Percentiles rank a stretch among this genome's conserved stretches.
These are phyloP conservation scores for Pomatostomus ruficeps DNA, from an alignment of 2,113 vertebrate genomes.

Conservation along the genomic window DNA sequence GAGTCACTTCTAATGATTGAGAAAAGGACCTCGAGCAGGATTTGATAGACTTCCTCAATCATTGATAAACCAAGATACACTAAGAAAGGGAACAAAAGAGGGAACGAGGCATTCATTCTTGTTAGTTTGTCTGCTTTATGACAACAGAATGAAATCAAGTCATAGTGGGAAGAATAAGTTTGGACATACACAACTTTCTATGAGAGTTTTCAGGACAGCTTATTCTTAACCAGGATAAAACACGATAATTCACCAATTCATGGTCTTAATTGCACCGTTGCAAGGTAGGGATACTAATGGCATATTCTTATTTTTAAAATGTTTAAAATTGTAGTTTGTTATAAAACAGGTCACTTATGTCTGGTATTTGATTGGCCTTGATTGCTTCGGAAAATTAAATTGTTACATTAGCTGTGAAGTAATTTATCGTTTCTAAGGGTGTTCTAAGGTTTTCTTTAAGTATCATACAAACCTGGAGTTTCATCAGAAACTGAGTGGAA, in stretches of 20 bases:
- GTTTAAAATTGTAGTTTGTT: conserved; percentile 23
- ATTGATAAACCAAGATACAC: not conserved
- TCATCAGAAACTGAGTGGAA: not conserved
- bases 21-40: not conserved
- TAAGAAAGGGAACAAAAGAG: not conserved
- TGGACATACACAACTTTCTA: not conserved
- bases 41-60: not conserved
- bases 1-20: not conserved
- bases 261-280: conserved; percentile 13
- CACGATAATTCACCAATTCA: not conserved
- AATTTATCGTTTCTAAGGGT: not conserved
- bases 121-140: not conserved
- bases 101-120: not conserved
- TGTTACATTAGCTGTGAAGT: not conserved
- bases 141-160: not conserved
- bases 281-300: not conserved
- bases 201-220: not conserved
- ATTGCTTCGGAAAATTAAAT: conserved; percentile 14
- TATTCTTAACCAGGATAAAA: conserved; percentile 3
- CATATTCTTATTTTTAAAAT: conserved; percentile 7
- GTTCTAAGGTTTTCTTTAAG: not conserved
- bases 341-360: not conserved
- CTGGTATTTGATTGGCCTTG: conserved; percentile 22
- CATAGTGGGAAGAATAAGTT: not conserved
- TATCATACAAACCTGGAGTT: not conserved